These are phyloP conservation scores for Metalampra italica DNA, from an alignment of 2,888 invertebrate genomes.

Conservation along the genomic window DNA sequence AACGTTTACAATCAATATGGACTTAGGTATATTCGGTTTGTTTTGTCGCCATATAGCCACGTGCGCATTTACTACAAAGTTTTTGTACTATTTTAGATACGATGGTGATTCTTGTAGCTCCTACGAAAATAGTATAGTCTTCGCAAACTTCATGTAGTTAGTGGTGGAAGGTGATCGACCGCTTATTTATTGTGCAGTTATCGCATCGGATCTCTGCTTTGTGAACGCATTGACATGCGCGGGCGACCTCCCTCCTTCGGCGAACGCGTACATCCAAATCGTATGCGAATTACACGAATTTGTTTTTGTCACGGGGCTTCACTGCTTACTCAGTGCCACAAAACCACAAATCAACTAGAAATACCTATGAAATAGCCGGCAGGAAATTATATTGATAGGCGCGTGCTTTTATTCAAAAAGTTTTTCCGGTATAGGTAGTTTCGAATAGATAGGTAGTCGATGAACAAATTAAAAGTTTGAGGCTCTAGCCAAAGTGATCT, in stretches of 20 bases:
- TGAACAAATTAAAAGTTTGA: too few relatives aligned
- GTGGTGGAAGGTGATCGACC: conserved; percentile 59
- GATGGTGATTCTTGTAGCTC: too few relatives aligned
- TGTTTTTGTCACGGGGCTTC: conserved; percentile 38
- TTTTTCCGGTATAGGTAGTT: too few relatives aligned
- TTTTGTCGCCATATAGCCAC: too few relatives aligned
- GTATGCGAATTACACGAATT: conserved; percentile 55
- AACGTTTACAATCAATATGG: too few relatives aligned
- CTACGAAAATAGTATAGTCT: too few relatives aligned
- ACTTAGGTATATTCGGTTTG: too few relatives aligned
- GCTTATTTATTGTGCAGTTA: conserved; percentile 63
- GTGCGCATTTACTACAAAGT: too few relatives aligned
- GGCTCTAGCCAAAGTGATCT: too few relatives aligned
- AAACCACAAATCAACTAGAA: not conserved
- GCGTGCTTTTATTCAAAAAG: too few relatives aligned
- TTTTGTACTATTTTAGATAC: too few relatives aligned
- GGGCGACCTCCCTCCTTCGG: conserved; percentile 43
- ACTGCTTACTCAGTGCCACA: conserved; percentile 39
- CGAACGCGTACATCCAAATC: conserved; percentile 68
- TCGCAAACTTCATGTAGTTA: not conserved
- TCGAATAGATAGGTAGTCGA: too few relatives aligned
- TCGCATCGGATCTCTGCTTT: conserved; percentile 71
- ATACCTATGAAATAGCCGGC: not conserved
- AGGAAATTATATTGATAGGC: not conserved
- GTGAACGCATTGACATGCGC: conserved; percentile 64